Evolutionary conservation across 2,113 vertebrate species (phyloP).

Genomic region (Pachypanchax playfairii): DNA sequence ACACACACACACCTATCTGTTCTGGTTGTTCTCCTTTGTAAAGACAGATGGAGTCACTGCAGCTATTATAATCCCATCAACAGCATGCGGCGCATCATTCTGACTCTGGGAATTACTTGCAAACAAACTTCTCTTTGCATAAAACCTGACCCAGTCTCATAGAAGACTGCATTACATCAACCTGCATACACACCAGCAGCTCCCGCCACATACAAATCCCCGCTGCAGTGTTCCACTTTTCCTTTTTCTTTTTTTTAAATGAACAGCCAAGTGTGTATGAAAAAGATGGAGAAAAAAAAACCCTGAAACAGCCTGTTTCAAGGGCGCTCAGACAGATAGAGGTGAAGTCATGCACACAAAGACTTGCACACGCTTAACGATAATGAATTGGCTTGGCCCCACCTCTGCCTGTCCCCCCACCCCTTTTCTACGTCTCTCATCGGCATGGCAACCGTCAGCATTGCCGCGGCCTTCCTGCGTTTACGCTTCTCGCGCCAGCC

Average conservation of each 20-base stretch:
- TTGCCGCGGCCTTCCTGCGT: slow-evolving; percentile 57
- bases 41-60: slow-evolving; percentile 8
- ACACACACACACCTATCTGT: slow-evolving; percentile 1
- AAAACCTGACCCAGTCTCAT: background rate
- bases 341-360: slow-evolving; percentile 48
- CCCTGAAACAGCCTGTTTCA: slow-evolving; percentile 48
- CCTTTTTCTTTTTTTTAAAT: slow-evolving; percentile 2
- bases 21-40: slow-evolving; percentile 39
- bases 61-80: slow-evolving; percentile 8
- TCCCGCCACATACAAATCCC: slow-evolving; percentile 33
- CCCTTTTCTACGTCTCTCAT: slow-evolving; percentile 45
- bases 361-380: slow-evolving; percentile 31
- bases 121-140: background rate
- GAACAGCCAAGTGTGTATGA: slow-evolving; percentile 10
- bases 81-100: too few relatives aligned
- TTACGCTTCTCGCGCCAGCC: slow-evolving; percentile 59
- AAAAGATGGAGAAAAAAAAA: slow-evolving; percentile 9
- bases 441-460: slow-evolving; percentile 77
- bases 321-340: slow-evolving; percentile 60
- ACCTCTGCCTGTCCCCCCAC: slow-evolving; percentile 40
- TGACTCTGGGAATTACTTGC: too few relatives aligned
- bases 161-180: background rate
- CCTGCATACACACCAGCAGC: slow-evolving; percentile 26
- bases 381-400: slow-evolving; percentile 65
- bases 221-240: slow-evolving; percentile 46